Conservation (phyloP, 1,140 invertebrate genomes). For the Holcopasites calliopsidis region DNA sequence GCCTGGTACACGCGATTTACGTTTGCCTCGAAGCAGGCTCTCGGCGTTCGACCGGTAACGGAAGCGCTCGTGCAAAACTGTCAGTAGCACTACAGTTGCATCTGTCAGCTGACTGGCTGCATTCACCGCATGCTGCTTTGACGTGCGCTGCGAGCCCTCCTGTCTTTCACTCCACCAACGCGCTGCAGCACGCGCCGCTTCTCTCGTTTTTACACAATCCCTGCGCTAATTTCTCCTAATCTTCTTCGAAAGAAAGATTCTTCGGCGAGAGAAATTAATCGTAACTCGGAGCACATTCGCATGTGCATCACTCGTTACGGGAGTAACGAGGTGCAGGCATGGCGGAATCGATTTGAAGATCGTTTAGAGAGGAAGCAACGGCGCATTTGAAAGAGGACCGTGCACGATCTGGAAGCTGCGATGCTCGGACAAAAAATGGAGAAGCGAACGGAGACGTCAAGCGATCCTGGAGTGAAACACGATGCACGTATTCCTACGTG, state of each 20-base stretch:
- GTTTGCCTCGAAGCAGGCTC: background rate
- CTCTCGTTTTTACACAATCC: background rate
- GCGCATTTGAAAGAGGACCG: background rate
- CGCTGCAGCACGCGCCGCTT: background rate
- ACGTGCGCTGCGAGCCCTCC: background rate
- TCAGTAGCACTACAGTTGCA: constrained; percentile 19
- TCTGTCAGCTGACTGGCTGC: constrained; percentile 13
- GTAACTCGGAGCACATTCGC: too few species aligned
- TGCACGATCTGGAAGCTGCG: too few species aligned
- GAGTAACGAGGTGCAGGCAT: too few species aligned
- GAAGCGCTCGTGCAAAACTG: constrained; percentile 29
- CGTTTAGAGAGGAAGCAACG: background rate
- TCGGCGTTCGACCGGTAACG: constrained; percentile 9
- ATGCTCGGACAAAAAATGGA: constrained; percentile 13
- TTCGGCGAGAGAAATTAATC: too few species aligned
- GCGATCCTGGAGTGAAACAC: constrained; percentile 32
- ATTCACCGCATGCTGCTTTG: background rate
- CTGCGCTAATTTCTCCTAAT: too few species aligned
- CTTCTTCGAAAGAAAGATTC: too few species aligned
- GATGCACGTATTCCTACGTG: constrained; percentile 44
- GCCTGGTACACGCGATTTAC: background rate
- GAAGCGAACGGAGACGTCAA: constrained; percentile 8
- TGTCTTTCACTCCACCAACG: too few species aligned
- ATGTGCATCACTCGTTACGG: too few species aligned
- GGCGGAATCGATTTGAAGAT: background rate